phyloP scores from a whole-genome alignment of 2,888 invertebrate genomes.

The Dyspetes luteomarginatus region DNA sequence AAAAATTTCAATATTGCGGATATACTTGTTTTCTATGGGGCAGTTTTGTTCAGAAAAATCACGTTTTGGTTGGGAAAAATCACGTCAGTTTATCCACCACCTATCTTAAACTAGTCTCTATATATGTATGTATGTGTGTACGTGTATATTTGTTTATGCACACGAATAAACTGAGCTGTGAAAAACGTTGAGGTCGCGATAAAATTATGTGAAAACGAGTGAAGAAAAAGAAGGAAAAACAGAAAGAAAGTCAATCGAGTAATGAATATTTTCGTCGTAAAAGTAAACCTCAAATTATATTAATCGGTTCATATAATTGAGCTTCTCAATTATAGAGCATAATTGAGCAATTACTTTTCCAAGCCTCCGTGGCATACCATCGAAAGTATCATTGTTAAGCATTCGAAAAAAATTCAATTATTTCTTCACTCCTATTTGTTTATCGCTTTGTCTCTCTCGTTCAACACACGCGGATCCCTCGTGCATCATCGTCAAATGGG shows the following conservation, averaged over 20 bases:
- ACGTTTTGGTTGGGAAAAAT: too few relatives aligned
- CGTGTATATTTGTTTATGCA: too few relatives aligned
- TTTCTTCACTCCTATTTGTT: not conserved
- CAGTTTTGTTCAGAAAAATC: too few relatives aligned
- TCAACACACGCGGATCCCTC: conserved; percentile 31
- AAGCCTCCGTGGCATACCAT: not conserved
- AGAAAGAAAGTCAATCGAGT: not conserved
- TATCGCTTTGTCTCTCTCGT: not conserved
- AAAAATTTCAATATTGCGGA: too few relatives aligned
- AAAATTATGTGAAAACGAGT: not conserved
- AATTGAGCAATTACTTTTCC: too few relatives aligned
- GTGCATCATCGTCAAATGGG: conserved; percentile 40
- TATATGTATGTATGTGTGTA: too few relatives aligned
- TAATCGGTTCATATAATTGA: too few relatives aligned
- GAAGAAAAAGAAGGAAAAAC: not conserved
- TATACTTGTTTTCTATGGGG: too few relatives aligned
- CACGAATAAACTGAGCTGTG: not conserved
- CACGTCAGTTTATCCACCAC: too few relatives aligned
- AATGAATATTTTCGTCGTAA: not conserved
- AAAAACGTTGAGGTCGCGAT: not conserved
- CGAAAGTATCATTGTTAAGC: not conserved
- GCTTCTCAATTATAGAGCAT: too few relatives aligned
- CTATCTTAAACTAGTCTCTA: too few relatives aligned
- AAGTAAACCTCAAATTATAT: not conserved
- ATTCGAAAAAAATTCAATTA: conserved; percentile 16